phyloP scores from a whole-genome alignment of 2,888 invertebrate genomes.

The Melinaea marsaeus region DNA sequence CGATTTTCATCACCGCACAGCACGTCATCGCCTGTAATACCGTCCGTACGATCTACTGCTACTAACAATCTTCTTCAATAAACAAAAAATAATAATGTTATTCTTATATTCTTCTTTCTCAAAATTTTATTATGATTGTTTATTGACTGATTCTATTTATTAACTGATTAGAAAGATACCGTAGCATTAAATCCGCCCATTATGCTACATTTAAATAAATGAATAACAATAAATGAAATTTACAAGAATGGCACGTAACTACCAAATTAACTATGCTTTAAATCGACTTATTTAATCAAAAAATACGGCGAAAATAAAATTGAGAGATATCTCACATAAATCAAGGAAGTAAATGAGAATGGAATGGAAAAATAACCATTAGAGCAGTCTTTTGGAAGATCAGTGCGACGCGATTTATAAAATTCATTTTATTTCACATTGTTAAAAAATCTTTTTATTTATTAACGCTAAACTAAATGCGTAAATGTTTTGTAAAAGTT shows the following conservation, averaged over 20 bases:
- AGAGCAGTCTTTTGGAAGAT: conserved; percentile 64
- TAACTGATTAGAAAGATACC: no score
- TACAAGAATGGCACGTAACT: not conserved
- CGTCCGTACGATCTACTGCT: no score
- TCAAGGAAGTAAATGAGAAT: conserved; percentile 60
- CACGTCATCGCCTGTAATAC: no score
- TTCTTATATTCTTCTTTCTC: no score
- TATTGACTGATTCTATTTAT: no score
- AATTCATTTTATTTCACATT: conserved; percentile 49
- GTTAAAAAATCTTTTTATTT: conserved; percentile 34
- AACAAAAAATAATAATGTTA: no score
- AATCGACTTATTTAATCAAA: conserved; percentile 11
- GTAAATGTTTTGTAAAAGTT: conserved; percentile 2
- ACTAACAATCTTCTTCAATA: no score
- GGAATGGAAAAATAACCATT: conserved; percentile 59
- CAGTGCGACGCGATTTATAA: conserved; percentile 58
- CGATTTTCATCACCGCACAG: no score
- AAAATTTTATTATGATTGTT: no score
- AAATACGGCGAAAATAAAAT: conserved; percentile 45
- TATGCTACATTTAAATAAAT: not conserved
- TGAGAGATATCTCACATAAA: conserved; percentile 61
- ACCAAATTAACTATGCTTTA: conserved; percentile 14
- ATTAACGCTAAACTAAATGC: conserved; percentile 31
- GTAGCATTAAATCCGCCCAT: no score
- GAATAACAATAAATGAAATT: not conserved